phyloP scores from a whole-genome alignment of 2,888 invertebrate species.

The Panopea generosa region DNA sequence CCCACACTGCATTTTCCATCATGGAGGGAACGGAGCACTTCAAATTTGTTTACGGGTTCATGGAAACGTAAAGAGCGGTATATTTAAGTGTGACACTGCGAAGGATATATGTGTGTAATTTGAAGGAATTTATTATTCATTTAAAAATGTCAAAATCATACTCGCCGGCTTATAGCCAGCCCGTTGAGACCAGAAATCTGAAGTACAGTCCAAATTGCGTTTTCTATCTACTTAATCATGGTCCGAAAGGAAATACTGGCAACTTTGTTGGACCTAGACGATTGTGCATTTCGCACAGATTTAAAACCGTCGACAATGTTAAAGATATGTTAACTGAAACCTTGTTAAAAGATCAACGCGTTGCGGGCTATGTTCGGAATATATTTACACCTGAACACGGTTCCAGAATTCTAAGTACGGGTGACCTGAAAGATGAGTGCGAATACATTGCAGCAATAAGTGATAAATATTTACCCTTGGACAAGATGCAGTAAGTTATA shows the following conservation, averaged over 20 bases:
- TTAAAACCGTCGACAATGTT: conserved; percentile 46
- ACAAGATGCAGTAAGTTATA: conserved; percentile 44
- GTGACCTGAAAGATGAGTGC: conserved; percentile 42
- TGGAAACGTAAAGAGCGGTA: conserved; percentile 48
- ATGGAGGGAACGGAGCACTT: conserved; percentile 47
- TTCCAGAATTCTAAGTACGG: conserved; percentile 16
- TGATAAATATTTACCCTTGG: conserved; percentile 36
- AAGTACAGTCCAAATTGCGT: conserved; percentile 53
- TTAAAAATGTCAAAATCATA: conserved; percentile 36
- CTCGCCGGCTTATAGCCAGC: conserved; percentile 32
- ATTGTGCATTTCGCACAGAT: conserved; percentile 46
- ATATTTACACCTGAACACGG: conserved; percentile 50
- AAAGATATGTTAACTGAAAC: conserved; percentile 46
- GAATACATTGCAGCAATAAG: conserved; percentile 45
- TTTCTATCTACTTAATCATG: conserved; percentile 57
- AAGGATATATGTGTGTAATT: neutral
- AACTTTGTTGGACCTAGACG: too few relatives aligned
- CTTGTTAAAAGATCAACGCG: conserved; percentile 13
- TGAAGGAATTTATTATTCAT: neutral
- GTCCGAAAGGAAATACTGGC: conserved; percentile 12
- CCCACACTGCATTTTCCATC: conserved; percentile 54
- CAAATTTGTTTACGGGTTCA: conserved; percentile 55
- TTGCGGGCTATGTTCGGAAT: conserved; percentile 36
- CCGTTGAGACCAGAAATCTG: conserved; percentile 42
- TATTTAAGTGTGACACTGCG: conserved; percentile 30